Percentiles rank a stretch among this genome's conserved stretches.
These are phyloP conservation scores for Marisa cornuarietis DNA, from an alignment of 1,140 invertebrate genomes.

Conservation along the genomic window DNA sequence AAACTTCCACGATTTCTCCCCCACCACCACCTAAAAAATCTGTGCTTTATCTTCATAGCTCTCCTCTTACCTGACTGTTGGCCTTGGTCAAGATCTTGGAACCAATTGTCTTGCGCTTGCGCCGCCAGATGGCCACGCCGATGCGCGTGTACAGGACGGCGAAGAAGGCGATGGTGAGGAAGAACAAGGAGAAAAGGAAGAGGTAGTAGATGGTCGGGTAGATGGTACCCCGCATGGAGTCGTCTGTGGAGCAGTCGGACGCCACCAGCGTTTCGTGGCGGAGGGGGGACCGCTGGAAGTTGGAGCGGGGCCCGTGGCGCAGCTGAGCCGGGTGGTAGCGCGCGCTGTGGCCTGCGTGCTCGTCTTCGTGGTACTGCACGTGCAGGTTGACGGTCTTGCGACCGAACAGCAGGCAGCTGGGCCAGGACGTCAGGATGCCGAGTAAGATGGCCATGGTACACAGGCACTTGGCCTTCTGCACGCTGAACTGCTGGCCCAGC, in stretches of 20 bases:
- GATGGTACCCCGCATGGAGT: conserved; percentile 49
- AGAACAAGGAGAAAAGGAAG: conserved; percentile 53
- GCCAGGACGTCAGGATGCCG: conserved; percentile 54
- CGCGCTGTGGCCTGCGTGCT: conserved; percentile 3
- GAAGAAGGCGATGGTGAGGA: conserved; percentile 52
- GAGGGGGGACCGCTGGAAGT: not conserved
- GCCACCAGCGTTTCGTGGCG: conserved; percentile 31
- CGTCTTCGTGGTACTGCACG: conserved; percentile 8
- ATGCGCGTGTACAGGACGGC: conserved; percentile 55
- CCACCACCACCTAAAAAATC: too few species aligned
- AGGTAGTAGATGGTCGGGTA: conserved; percentile 58
- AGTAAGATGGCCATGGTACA: conserved; percentile 51
- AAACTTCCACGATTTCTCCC: too few species aligned
- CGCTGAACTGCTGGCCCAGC: conserved; percentile 51
- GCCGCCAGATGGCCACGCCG: conserved; percentile 49
- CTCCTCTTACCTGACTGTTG: conserved; percentile 24
- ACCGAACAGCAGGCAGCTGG: conserved; percentile 55
- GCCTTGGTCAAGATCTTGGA: conserved; percentile 34
- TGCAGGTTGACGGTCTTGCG: conserved; percentile 38
- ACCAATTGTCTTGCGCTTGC: conserved; percentile 41
- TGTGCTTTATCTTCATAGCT: too few species aligned
- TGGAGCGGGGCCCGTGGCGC: not conserved
- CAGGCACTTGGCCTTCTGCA: conserved; percentile 46
- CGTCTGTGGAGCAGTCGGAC: conserved; percentile 57
- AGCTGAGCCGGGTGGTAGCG: not conserved